Percentiles rank a stretch among this genome's conserved stretches.
Evolutionary conservation across 2,113 vertebrate species (phyloP).

Genomic region (Myotis davidii): DNA sequence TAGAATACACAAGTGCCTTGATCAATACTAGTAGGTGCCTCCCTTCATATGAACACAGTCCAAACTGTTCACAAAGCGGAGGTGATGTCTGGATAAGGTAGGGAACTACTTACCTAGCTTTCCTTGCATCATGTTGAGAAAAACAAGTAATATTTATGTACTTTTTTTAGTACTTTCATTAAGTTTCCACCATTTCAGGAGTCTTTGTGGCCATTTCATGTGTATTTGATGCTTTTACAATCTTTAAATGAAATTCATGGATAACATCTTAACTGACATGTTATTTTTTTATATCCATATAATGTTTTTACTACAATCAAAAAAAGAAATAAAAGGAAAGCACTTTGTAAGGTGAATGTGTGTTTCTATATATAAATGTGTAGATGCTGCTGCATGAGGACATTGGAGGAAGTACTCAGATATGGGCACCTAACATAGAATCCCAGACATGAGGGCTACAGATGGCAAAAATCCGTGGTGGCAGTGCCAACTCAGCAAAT

Average conservation of each 20-base stretch:
- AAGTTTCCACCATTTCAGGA: background rate
- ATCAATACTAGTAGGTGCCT: background rate
- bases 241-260: constrained; percentile 29
- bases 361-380: too few species aligned
- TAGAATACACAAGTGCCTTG: background rate
- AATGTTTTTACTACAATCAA: constrained; percentile 8
- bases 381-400: background rate
- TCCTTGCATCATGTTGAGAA: background rate
- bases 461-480: fast-evolving
- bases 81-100: background rate
- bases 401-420: background rate
- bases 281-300: background rate
- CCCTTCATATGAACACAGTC: background rate
- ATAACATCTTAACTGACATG: background rate
- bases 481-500: background rate
- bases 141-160: constrained; percentile 25
- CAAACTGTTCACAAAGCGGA: background rate
- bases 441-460: background rate
- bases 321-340: background rate
- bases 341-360: background rate
- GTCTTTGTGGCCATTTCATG: background rate
- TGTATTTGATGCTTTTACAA: background rate
- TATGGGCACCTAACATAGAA: fast-evolving
- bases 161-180: background rate
- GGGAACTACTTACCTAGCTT: background rate